Conservation (phyloP, 1,140 invertebrate species). For the Steinernema khuongi region DNA sequence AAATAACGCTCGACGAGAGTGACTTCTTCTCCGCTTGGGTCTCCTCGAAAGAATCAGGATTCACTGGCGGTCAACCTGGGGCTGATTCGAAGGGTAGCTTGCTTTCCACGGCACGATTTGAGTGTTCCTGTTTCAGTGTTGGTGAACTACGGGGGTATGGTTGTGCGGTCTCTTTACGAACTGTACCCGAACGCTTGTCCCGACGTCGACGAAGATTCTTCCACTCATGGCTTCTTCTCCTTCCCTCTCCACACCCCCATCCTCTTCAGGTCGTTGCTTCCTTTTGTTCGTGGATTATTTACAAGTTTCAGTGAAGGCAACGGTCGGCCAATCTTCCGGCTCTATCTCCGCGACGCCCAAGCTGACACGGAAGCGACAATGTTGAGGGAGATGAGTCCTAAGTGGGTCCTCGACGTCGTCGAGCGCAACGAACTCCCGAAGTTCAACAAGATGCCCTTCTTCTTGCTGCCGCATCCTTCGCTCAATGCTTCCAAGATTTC, state of each 20-base stretch:
- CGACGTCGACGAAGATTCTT: conserved; percentile 50
- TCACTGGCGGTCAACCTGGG: conserved; percentile 73
- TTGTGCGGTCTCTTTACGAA: conserved; percentile 88
- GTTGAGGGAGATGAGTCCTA: conserved; percentile 86
- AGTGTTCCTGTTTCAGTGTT: conserved; percentile 38
- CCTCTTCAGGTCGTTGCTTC: conserved; percentile 75
- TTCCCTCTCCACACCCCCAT: conserved; percentile 91
- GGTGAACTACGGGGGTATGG: conserved; percentile 89
- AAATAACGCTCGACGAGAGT: conserved; percentile 93
- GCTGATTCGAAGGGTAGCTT: conserved; percentile 83
- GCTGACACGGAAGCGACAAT: conserved; percentile 89
- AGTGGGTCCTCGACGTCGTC: conserved; percentile 81
- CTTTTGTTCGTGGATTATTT: conserved; percentile 25
- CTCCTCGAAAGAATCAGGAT: conserved; percentile 84
- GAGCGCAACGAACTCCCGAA: conserved; percentile 79
- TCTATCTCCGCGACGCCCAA: conserved; percentile 82
- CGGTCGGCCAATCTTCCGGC: conserved; percentile 80
- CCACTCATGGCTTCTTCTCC: conserved; percentile 79
- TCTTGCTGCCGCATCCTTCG: conserved; percentile 81
- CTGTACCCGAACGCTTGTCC: conserved; percentile 75
- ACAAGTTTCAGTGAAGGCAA: conserved; percentile 75
- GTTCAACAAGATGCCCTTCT: conserved; percentile 95
- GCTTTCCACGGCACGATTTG: neutral
- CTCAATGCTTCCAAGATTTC: conserved; percentile 77
- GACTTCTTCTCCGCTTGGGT: conserved; percentile 98